A percentile compares a stretch with the other conserved stretches of the same genome.
phyloP scores from a whole-genome alignment of 2,888 invertebrate species.

The Thelaira solivaga region DNA sequence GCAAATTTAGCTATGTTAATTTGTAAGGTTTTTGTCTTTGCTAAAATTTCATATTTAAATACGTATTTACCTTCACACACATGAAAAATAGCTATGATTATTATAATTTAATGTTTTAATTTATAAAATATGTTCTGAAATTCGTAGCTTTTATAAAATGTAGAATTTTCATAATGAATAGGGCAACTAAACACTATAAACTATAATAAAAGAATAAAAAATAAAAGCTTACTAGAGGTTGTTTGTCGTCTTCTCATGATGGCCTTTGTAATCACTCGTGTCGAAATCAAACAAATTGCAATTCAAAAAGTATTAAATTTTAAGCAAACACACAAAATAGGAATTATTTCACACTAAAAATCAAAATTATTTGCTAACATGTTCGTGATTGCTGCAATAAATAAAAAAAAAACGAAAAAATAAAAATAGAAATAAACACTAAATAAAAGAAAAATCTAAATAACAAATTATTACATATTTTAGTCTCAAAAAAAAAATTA shows the following conservation, averaged over 20 bases:
- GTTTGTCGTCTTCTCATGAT: constrained; percentile 58
- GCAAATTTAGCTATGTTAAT: no score
- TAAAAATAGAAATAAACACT: constrained; percentile 32
- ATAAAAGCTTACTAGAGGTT: constrained; percentile 48
- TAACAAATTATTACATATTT: not conserved
- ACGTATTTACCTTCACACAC: no score
- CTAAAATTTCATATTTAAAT: no score
- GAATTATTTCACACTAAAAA: constrained; percentile 36
- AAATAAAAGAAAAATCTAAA: constrained; percentile 24
- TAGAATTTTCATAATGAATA: no score
- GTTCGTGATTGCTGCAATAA: constrained; percentile 48
- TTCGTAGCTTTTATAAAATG: no score
- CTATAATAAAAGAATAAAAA: constrained; percentile 26
- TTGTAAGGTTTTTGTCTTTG: no score
- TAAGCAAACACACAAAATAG: constrained; percentile 1
- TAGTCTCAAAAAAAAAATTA: not conserved
- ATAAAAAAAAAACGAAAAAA: constrained; percentile 28
- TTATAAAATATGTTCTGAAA: no score
- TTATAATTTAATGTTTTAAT: no score
- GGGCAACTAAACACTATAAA: not conserved
- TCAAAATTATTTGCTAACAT: constrained; percentile 19
- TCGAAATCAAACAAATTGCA: constrained; percentile 19
- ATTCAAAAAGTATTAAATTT: not conserved
- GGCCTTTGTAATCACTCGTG: constrained; percentile 14
- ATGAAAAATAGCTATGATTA: no score